Percentiles rank a stretch among this genome's conserved stretches.
Evolutionary conservation across 2,888 invertebrate species (phyloP).

Genomic region (Andrena camellia): DNA sequence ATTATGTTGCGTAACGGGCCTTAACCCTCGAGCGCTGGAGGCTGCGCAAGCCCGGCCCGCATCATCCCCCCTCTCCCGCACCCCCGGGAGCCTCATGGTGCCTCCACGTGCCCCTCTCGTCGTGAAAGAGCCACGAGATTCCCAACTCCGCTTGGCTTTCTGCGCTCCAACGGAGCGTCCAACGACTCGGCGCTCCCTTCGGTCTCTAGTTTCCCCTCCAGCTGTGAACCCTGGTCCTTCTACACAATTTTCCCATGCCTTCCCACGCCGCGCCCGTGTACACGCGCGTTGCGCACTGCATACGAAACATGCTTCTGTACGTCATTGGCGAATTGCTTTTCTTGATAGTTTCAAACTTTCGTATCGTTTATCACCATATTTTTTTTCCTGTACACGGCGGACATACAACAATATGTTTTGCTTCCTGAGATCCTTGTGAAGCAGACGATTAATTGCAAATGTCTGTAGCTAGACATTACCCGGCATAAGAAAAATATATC

Average conservation of each 20-base stretch:
- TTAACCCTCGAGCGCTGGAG: slow-evolving; percentile 60
- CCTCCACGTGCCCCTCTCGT: slow-evolving; percentile 13
- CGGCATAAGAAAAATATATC: too few relatives aligned
- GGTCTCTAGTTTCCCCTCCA: slow-evolving; percentile 64
- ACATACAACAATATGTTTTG: too few relatives aligned
- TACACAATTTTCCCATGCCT: slow-evolving; percentile 62
- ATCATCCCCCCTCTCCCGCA: slow-evolving; percentile 7
- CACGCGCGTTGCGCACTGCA: neutral
- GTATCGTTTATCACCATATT: neutral
- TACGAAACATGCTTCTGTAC: slow-evolving; percentile 10
- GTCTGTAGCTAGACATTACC: too few relatives aligned
- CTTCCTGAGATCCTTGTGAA: too few relatives aligned
- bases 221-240: slow-evolving; percentile 39
- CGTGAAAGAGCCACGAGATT: slow-evolving; percentile 65
- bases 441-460: too few relatives aligned
- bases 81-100: neutral
- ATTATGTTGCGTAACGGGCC: slow-evolving; percentile 69
- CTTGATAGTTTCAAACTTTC: slow-evolving; percentile 7
- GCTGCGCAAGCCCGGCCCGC: slow-evolving; percentile 26
- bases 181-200: slow-evolving; percentile 62
- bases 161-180: slow-evolving; percentile 67
- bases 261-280: slow-evolving; percentile 49
- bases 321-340: slow-evolving; percentile 6
- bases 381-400: neutral
- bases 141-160: slow-evolving; percentile 51